Evolutionary conservation across 2,797 vertebrate species (phyloP), one percentile per base, ranked within the genome.

Genomic region (Spinus olivaceus): DNA sequence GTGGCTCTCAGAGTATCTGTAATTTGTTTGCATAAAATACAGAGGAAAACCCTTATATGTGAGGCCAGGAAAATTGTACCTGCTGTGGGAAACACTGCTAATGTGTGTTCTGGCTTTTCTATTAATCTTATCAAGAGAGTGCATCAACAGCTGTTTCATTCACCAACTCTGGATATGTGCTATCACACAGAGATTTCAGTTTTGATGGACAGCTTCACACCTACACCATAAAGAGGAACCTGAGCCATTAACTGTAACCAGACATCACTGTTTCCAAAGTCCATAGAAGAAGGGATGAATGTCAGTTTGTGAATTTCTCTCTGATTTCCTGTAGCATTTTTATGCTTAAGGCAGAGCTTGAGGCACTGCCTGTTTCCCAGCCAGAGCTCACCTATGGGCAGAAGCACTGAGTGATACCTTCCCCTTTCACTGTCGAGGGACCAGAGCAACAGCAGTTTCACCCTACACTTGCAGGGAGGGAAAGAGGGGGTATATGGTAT

Each of bases 1-100:
- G 86, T 77, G 90, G 76, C 93, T 97, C 96, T 88, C 94, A 95
- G 94, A 96, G 64, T 95, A 93, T 2, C 4, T 57, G 71, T 64
- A 94, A 92, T 95, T 91, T 96, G 72, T 91, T 94, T 94, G 66
- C 80, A 89, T 5, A 88, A 57, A 59, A 67, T 76, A 91, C 46
- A 87, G 91, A 64, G 54, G 60, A 2, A 18, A 85, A 54, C 61
- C 80, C 81, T 78, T 94, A 59, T 86, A 66, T 54, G 65, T 2
- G 8, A 94, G 77, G 79, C 54, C 57, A 89, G 59, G 72, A 95
- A 82, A 91, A 86, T 57, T 79, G 63, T 57, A 81, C 60, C 84
- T 47, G 4, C 82, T 86, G 90, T 95, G 92, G 88, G 94, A 94
- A 96, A 92, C 60, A 46, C 57, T 19, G 74, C 79, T 95, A 42